phyloP scores from a whole-genome alignment of 2,113 vertebrate species.

The Mixornis gularis region DNA sequence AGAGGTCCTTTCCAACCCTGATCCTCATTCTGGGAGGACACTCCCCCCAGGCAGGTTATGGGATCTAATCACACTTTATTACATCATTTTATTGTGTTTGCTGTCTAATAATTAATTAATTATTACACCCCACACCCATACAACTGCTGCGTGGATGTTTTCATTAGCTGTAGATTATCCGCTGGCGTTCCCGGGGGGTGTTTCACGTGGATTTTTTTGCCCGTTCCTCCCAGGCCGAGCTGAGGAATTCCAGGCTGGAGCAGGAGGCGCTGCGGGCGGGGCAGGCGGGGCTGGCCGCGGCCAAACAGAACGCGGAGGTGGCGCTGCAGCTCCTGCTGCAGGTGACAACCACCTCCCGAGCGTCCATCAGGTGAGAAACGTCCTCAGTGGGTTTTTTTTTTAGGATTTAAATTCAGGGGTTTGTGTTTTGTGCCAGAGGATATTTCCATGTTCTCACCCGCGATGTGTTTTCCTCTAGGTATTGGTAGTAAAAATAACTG shows the following conservation, averaged over 20 bases:
- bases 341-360: conserved; percentile 67
- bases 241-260: conserved; percentile 67
- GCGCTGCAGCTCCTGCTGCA: conserved; percentile 81
- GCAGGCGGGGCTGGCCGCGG: conserved; percentile 70
- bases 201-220: accelerated
- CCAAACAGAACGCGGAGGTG: conserved; percentile 78
- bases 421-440: neutral
- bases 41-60: neutral
- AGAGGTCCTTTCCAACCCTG: neutral
- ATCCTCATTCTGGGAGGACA: neutral
- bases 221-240: conserved; percentile 65
- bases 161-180: accelerated
- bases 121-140: neutral
- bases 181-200: accelerated
- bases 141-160: accelerated
- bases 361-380: conserved; percentile 73
- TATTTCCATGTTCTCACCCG: accelerated
- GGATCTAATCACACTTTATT: neutral
- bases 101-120: neutral
- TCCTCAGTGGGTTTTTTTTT: neutral
- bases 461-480: accelerated
- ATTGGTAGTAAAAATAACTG: neutral
- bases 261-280: conserved; percentile 67
- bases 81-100: accelerated
- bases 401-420: neutral